Conservation (phyloP, 2,888 invertebrate genomes). For the Caenorhabditis sp. region DNA sequence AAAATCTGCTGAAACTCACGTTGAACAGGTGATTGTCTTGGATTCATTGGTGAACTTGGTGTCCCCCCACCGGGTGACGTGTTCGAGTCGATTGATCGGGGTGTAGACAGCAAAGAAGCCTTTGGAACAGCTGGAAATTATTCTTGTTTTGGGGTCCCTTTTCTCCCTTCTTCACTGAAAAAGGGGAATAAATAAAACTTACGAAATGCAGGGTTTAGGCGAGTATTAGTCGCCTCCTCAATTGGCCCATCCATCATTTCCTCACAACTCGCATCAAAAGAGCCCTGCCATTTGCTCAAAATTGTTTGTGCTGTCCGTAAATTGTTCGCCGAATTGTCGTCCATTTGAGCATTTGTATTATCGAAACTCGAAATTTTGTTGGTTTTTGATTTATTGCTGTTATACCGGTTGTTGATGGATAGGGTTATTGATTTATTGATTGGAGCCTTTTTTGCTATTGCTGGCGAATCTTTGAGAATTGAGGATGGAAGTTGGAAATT, state of each 20-base stretch:
- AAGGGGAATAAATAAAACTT: background rate
- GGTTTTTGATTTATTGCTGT: conserved; percentile 26
- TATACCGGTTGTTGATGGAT: conserved; percentile 62
- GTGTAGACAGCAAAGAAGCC: conserved; percentile 39
- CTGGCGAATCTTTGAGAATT: conserved; percentile 38
- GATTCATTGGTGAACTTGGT: conserved; percentile 36
- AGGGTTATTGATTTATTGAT: conserved; percentile 65
- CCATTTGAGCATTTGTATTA: conserved; percentile 55
- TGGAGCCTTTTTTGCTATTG: conserved; percentile 52
- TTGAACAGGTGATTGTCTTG: conserved; percentile 33
- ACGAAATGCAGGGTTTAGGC: conserved; percentile 38
- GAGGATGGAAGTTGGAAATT: conserved; percentile 58
- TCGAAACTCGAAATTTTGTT: conserved; percentile 54
- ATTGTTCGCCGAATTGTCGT: conserved; percentile 55
- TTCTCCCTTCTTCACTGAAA: too few relatives aligned
- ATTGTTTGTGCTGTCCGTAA: conserved; percentile 51
- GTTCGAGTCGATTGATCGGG: conserved; percentile 43
- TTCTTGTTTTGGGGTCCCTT: background rate
- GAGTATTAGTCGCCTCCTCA: conserved; percentile 22
- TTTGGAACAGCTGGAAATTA: conserved; percentile 33
- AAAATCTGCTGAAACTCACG: conserved; percentile 21
- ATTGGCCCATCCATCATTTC: conserved; percentile 42
- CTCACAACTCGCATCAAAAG: conserved; percentile 50
- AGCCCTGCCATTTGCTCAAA: conserved; percentile 57
- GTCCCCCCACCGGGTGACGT: conserved; percentile 36